phyloP scores from a whole-genome alignment of 2,888 invertebrate species.

The Cinara cedri region DNA sequence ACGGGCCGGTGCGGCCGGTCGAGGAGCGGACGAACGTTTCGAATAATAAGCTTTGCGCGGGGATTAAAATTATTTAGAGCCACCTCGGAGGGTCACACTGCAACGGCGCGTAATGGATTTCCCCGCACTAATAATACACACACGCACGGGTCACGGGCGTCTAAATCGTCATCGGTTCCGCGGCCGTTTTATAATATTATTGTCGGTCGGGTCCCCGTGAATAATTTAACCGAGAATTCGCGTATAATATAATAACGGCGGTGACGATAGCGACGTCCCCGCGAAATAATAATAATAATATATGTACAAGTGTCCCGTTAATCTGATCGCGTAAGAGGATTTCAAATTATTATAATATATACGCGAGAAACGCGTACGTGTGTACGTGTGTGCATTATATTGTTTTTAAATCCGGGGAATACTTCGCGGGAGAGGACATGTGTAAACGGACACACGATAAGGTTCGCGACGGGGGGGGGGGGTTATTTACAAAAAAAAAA shows the following conservation, averaged over 20 bases:
- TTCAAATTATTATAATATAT: neutral
- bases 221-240: constrained; percentile 44
- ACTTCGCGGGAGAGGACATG: neutral
- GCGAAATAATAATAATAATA: neutral
- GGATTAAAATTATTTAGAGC: constrained; percentile 48
- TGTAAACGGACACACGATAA: constrained; percentile 4
- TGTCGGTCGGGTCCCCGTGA: constrained; percentile 26
- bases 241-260: neutral
- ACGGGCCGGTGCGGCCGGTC: neutral
- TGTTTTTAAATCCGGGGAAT: constrained; percentile 16
- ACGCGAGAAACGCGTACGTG: too few species aligned
- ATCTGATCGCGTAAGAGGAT: constrained; percentile 40
- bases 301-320: constrained; percentile 42
- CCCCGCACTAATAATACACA: neutral
- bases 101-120: constrained; percentile 28
- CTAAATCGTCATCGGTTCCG: neutral
- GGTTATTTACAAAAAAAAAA: neutral
- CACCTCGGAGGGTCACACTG: constrained; percentile 3
- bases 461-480: neutral
- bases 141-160: neutral
- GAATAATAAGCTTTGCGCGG: constrained; percentile 45
- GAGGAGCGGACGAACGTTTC: constrained; percentile 7
- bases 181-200: constrained; percentile 19
- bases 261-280: neutral
- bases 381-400: neutral